Base-by-base conservation (phyloP, 35 echinoderm and acorn worm genomes). In the Apostichopus californicus region DNA sequence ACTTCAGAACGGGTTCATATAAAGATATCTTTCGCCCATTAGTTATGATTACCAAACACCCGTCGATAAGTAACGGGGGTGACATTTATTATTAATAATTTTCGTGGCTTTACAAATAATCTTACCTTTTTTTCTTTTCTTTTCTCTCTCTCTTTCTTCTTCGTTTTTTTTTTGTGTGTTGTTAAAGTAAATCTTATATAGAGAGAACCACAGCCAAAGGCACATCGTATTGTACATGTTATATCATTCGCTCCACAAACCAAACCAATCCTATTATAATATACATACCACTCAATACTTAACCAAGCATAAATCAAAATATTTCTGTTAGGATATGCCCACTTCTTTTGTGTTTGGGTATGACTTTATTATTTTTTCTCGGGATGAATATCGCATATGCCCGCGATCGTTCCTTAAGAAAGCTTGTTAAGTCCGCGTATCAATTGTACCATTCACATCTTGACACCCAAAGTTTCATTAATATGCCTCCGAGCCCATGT, bases 231-330 rank as follows among this genome's bases (percentile, higher is more conserved):
- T 80, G 78, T 80, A 23, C 78, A 18, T 46, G 22, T 80, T 80
- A 25, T 21, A 80, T 81, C n/a, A 81, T 28, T 54, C 24, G 6
- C 10, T 25, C 26, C 13, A 13, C 13, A 52, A 52, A 54, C 53
- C 24, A 14, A 54, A 28, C 26, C 78, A 81, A 81, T 81, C 78
- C 78, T 81, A 81, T 81, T 81, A 28, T 28, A 28, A 28, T 28
- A 28, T 28, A 81, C 53, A 81, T 28, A 81, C 13, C 78, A 81
- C 78, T 81, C 24, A 81, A 46, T 81, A 81, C 78, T 81, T 81
- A 81, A 81, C 78, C 78, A 83, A 57, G 52, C 80, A 83, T 54
- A 55, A 83, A 83, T 83, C 80, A 83, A 83, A 83, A 83, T 83
- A 83, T 83, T 83, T 83, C 80, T 83, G 56, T 83, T 28, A 83